Evolutionary conservation across 1,140 invertebrate species (phyloP).

Genomic region (Neodiprion lecontei): DNA sequence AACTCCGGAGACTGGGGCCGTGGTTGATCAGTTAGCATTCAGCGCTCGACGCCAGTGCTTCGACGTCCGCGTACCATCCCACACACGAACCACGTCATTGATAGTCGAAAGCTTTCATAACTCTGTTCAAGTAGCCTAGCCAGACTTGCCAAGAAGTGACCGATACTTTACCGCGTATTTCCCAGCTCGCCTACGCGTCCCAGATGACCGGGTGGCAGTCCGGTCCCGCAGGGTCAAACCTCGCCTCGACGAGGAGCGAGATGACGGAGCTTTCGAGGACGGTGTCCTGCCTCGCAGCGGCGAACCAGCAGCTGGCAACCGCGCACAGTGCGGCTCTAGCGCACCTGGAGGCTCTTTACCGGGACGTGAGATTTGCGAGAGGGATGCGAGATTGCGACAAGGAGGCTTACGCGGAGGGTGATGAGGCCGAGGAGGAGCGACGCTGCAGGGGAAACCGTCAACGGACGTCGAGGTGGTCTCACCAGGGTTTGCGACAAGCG

Average conservation of each 20-base stretch:
- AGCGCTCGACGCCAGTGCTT: background rate
- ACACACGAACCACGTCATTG: background rate
- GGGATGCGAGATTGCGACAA: conserved; percentile 16
- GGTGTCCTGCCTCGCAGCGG: conserved; percentile 50
- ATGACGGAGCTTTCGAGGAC: conserved; percentile 44
- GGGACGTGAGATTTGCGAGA: conserved; percentile 39
- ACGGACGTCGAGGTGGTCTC: background rate
- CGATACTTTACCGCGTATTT: conserved; percentile 6
- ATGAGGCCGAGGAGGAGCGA: conserved; percentile 14
- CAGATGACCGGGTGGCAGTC: conserved; percentile 48
- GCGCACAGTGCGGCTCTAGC: conserved; percentile 48
- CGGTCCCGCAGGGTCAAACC: conserved; percentile 22
- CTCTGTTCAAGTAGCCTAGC: conserved; percentile 8
- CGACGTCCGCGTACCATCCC: conserved; percentile 19
- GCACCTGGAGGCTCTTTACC: conserved; percentile 49
- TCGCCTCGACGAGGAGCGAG: conserved; percentile 36
- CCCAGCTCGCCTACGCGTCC: conserved; percentile 41
- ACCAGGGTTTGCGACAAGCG: background rate
- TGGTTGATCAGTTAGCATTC: background rate
- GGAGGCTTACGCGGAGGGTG: background rate
- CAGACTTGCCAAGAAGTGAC: conserved; percentile 10
- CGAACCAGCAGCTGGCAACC: conserved; percentile 53
- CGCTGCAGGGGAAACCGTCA: background rate
- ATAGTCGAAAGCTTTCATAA: background rate
- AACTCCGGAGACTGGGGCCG: background rate